These are phyloP conservation scores for Megaleporinus macrocephalus DNA, from an alignment of 2,113 vertebrate genomes.

Conservation along the genomic window DNA sequence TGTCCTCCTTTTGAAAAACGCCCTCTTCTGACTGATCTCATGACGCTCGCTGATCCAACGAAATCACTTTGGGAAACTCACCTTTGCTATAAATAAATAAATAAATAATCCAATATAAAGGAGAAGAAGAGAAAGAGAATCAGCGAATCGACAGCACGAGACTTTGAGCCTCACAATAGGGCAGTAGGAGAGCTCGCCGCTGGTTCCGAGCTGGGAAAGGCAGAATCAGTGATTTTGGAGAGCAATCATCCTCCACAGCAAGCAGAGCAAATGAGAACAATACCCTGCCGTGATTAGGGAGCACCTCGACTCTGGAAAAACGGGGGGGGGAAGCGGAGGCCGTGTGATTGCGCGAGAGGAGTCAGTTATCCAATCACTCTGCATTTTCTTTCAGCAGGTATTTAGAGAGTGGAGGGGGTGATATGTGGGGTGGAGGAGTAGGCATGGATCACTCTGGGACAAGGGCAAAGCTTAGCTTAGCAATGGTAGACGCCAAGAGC, in stretches of 20 bases:
- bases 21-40: not conserved
- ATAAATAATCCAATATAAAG: not conserved
- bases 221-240: not conserved
- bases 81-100: not conserved
- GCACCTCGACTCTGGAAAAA: not conserved
- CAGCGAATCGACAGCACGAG: not conserved
- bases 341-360: slow-evolving; percentile 6
- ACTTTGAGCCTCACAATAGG: not conserved
- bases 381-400: slow-evolving; percentile 15
- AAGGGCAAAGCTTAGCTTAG: not conserved
- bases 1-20: not conserved
- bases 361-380: slow-evolving; percentile 17
- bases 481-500: not conserved
- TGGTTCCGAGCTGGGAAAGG: not conserved
- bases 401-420: not conserved
- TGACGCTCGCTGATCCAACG: not conserved
- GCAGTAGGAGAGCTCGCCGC: not conserved
- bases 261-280: not conserved
- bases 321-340: not conserved
- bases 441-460: not conserved
- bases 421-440: not conserved
- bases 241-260: slow-evolving; percentile 14
- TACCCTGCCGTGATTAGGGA: slow-evolving; percentile 1
- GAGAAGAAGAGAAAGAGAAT: not conserved
- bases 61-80: too few relatives aligned